Percentiles rank a stretch among this genome's conserved stretches.
Conservation (phyloP, 2,113 vertebrate species). For the Dolichallabes microphthalmus region DNA sequence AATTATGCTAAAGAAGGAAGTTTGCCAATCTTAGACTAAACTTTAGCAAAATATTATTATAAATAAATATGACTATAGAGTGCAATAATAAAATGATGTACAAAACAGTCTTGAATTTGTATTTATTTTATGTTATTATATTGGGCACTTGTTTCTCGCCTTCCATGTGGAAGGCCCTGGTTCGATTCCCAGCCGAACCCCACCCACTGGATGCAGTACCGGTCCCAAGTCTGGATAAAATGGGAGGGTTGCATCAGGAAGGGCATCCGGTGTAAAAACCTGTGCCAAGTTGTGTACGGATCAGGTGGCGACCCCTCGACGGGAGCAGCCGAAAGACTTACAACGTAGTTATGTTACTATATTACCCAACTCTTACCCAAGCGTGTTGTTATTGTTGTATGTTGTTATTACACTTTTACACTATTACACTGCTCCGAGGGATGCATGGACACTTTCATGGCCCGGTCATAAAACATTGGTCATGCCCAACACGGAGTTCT, state of each 20-base stretch:
- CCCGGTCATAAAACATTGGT: slow-evolving; percentile 35
- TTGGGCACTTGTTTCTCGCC: no score
- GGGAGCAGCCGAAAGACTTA: no score
- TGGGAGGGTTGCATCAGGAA: no score
- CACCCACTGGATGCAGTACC: no score
- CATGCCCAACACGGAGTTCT: slow-evolving; percentile 33
- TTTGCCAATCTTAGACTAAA: not conserved
- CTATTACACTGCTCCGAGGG: not conserved
- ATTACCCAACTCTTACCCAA: not conserved
- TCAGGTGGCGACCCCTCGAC: no score
- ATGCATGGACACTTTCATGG: slow-evolving; percentile 16
- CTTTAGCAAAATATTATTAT: no score
- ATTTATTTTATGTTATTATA: not conserved
- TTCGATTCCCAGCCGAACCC: no score
- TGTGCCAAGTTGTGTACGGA: no score
- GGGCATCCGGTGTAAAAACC: no score
- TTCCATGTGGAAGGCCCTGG: no score
- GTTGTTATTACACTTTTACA: not conserved
- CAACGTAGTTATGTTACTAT: not conserved
- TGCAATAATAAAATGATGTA: not conserved
- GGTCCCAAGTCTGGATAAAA: no score
- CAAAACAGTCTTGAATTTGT: not conserved
- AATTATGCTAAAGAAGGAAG: not conserved
- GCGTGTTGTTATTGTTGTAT: not conserved
- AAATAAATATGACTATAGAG: no score